phyloP scores from a whole-genome alignment of 2,888 invertebrate genomes.

The Philereme transversata region DNA sequence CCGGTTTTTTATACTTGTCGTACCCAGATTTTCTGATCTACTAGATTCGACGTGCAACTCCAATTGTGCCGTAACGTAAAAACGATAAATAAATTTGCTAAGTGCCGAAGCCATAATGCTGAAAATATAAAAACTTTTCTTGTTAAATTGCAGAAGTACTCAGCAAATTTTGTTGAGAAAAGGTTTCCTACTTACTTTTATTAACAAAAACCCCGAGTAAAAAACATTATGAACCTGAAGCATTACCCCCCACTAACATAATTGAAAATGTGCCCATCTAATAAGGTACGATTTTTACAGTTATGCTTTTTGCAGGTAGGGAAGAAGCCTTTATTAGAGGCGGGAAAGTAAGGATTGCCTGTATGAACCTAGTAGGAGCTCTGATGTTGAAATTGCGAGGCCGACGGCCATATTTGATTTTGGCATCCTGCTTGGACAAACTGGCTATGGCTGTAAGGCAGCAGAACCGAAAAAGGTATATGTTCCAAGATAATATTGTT shows the following conservation, averaged over 20 bases:
- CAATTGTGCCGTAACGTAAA: no score
- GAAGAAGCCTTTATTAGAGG: constrained; percentile 64
- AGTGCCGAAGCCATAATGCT: not conserved
- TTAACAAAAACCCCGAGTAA: constrained; percentile 24
- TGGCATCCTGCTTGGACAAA: constrained; percentile 60
- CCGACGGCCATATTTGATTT: constrained; percentile 70
- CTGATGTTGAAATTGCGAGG: constrained; percentile 71
- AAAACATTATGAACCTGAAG: constrained; percentile 25
- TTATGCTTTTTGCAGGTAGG: constrained; percentile 57
- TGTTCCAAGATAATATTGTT: constrained; percentile 16
- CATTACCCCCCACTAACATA: constrained; percentile 24
- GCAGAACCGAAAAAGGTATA: constrained; percentile 59
- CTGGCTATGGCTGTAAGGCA: constrained; percentile 49
- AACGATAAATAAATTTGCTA: not conserved
- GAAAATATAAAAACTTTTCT: constrained; percentile 22
- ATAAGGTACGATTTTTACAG: constrained; percentile 29
- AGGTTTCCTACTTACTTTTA: constrained; percentile 26
- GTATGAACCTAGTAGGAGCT: constrained; percentile 69
- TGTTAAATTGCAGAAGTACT: constrained; percentile 15
- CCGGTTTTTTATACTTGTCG: no score
- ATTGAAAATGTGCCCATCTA: constrained; percentile 30
- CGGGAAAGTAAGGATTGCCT: constrained; percentile 65
- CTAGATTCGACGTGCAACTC: no score
- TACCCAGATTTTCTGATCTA: no score
- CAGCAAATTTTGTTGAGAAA: constrained; percentile 19